Evolutionary conservation across 2,113 vertebrate species (phyloP), one percentile per base, ranked within the genome.

Genomic region (Corythaeola cristata): DNA sequence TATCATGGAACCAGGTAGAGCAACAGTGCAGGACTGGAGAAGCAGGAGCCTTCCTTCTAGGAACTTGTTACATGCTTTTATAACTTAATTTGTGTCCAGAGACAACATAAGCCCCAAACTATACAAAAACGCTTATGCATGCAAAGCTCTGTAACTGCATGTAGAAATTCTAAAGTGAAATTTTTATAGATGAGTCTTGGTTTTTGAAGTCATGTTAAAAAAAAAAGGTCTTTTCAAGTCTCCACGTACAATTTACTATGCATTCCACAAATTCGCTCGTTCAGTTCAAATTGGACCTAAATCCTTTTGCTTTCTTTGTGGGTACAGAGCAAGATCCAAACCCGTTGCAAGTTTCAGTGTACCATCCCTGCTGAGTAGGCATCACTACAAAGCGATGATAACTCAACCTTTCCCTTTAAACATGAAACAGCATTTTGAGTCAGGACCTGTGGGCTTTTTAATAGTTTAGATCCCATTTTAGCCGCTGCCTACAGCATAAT

Each of bases 341-440:
- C 55, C 50, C 2, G 0, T 49, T 72, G 86, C 79, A 95, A 56
- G 35, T 92, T 93, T 91, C 74, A 73, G 0, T 33, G 78, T 19
- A 23, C 47, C 76, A 58, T 85, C 56, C 56, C 77, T 39, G n/a
- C 94, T 93, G 93, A 96, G 88, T 1, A 74, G 90, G 52, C 81
- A 81, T 39, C 60, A 41, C 91, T 95, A 95, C 84, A 93, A 92
- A 97, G 91, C 1, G 0, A 0, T 83, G 58, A 94, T 93, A 96
- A 74, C 55, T 82, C 87, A 97, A 22, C 81, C 52, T 87, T 89
- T 88, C 87, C 83, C 67, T 97, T 97, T 90, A 84, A 91, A 94
- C 90, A 92, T 87, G 58, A 97, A 96, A 91, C 73, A 71, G 55
- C 39, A 8, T 74, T 93, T 91, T 88, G 41, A 96, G 86, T 21